A percentile compares a stretch with the other conserved stretches of the same genome.
These are phyloP conservation scores for Acanthaster planci DNA, from an alignment of 35 echinoderm and acorn worm species.

Conservation along the genomic window DNA sequence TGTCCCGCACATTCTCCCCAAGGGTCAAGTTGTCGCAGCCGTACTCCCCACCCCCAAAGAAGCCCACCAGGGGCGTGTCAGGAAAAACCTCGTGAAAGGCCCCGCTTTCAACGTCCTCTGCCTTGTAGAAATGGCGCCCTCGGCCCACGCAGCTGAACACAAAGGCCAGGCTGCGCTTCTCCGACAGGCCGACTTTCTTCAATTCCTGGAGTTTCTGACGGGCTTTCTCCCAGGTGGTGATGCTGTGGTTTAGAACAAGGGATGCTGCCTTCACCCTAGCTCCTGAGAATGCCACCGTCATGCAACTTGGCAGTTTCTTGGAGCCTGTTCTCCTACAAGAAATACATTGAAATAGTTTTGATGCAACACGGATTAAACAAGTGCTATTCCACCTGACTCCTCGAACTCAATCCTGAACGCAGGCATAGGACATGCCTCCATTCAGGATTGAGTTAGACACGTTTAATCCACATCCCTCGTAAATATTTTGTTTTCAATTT, in stretches of 20 bases:
- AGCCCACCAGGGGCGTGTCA: slow-evolving; percentile 73
- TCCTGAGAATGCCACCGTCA: slow-evolving; percentile 77
- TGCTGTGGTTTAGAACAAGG: slow-evolving; percentile 50
- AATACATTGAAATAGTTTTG: too few relatives aligned
- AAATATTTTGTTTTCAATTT: too few relatives aligned
- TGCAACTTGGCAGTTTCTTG: not conserved
- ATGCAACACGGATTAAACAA: not conserved
- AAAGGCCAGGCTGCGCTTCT: slow-evolving; percentile 71
- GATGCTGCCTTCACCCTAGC: slow-evolving; percentile 79
- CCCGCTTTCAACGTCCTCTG: slow-evolving; percentile 77
- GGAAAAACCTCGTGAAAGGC: slow-evolving; percentile 82
- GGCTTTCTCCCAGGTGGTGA: slow-evolving; percentile 41
- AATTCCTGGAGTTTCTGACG: slow-evolving; percentile 47
- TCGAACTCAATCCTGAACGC: not conserved
- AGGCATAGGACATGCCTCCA: too few relatives aligned
- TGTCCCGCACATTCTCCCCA: not conserved
- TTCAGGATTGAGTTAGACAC: too few relatives aligned
- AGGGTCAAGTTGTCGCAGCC: slow-evolving; percentile 71
- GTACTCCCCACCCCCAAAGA: slow-evolving; percentile 95
- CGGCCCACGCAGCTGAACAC: slow-evolving; percentile 93
- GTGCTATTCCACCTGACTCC: not conserved
- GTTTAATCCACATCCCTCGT: too few relatives aligned
- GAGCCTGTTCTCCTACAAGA: too few relatives aligned
- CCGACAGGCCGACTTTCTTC: slow-evolving; percentile 60
- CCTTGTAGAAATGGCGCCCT: slow-evolving; percentile 53